phyloP scores from a whole-genome alignment of 2,113 vertebrate species.

The Lanius ludovicianus region DNA sequence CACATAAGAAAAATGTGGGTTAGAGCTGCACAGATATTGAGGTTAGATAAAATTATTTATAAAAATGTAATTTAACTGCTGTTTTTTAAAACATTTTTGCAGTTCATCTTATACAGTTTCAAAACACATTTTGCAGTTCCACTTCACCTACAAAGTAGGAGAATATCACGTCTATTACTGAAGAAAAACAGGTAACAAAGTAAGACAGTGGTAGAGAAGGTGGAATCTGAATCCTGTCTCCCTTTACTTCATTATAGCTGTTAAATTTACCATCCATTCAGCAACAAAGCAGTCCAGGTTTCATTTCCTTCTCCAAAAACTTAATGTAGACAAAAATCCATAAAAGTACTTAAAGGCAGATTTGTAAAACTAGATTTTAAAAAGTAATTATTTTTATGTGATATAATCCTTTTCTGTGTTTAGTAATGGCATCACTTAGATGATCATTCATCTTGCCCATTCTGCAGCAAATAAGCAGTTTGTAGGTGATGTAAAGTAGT shows the following conservation, averaged over 20 bases:
- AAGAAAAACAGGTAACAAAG: background rate
- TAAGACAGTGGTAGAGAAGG: background rate
- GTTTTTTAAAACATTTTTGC: background rate
- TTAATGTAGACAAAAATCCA: background rate
- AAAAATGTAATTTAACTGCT: background rate
- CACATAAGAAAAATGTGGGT: background rate
- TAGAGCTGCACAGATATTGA: background rate
- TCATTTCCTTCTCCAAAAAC: background rate
- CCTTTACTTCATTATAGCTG: accelerated
- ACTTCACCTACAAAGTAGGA: background rate
- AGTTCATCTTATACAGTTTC: background rate
- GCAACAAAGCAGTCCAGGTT: background rate
- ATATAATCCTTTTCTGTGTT: background rate
- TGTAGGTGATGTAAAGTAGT: background rate
- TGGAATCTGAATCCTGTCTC: background rate
- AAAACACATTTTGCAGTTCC: background rate
- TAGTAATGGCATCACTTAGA: background rate
- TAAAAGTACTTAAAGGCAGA: background rate
- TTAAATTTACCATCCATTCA: background rate
- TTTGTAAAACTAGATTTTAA: background rate
- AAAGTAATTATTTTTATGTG: background rate
- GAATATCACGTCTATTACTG: background rate
- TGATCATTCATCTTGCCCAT: background rate
- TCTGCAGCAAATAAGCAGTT: background rate
- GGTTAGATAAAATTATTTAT: background rate